Evolutionary conservation across 2,113 vertebrate species (phyloP), one percentile per base, ranked within the genome.

Genomic region (Neotragus pygmaeus): DNA sequence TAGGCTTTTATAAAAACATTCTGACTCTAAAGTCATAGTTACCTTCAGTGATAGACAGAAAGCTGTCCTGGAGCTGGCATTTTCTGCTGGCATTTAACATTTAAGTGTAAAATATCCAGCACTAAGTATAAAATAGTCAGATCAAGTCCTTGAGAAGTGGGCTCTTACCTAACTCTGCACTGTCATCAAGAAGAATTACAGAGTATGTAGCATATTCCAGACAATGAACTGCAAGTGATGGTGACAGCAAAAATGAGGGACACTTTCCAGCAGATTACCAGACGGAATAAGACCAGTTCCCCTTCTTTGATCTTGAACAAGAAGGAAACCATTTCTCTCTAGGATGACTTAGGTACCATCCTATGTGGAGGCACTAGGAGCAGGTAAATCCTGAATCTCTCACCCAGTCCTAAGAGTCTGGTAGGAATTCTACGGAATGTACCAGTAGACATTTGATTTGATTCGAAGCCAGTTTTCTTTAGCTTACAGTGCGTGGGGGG

Each of bases 391-490:
- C 49, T 33, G 25, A 62, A 39, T 30, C 60, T 70, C 25, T 49
- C 5, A 19, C 13, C 55, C 36, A n/a, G 2, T 45, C 55, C 88
- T 75, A 27, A 16, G 51, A 51, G 36, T 73, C 73, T 45, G 13
- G 84, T 17, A 85, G 53, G 47, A 93, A 93, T 51, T 73, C 47
- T 9, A 14, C 7, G 2, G 28, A 75, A 64, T 45, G 0, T 8
- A 58, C 25, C 43, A 43, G 8, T 23, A 55, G 58, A 88, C 10
- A 60, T 45, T 85, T 80, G 25, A 33, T 53, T 57, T 60, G 27
- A 88, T 49, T 96, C 27, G 55, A 96, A 93, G 60, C 28, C 25
- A 75, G 60, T 75, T 75, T 88, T 95, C 66, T 33, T 83, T 6
- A 89, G 16, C 13, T 39, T 62, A 14, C 17, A 3, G n/a, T 70